Evolutionary conservation across 2,113 vertebrate species (phyloP).

Genomic region (Indri indri): DNA sequence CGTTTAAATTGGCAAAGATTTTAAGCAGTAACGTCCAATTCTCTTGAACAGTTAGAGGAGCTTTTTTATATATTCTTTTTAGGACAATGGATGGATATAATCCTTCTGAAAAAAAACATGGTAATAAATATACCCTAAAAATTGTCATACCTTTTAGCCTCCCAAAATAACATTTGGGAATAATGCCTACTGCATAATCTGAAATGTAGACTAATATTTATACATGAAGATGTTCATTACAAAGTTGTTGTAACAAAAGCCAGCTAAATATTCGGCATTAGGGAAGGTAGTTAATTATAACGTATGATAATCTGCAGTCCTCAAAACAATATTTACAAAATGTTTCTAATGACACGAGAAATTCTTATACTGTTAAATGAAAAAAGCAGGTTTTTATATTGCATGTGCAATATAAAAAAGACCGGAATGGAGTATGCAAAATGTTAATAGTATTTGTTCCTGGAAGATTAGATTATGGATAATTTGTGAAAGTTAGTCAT

Average conservation of each 20-base stretch:
- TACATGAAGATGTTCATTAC: conserved; percentile 33
- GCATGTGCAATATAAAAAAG: not conserved
- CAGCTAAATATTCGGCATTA: not conserved
- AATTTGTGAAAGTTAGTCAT: not conserved
- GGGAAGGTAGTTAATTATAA: not conserved
- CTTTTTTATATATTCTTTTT: not conserved
- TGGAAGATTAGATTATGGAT: not conserved
- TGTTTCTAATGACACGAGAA: not conserved
- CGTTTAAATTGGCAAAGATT: conserved; percentile 41
- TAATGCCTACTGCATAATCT: conserved; percentile 31
- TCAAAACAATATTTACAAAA: conserved; percentile 46
- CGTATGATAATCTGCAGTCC: not conserved
- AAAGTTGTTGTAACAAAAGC: conserved; percentile 35
- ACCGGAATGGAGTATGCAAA: not conserved
- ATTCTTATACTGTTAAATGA: not conserved
- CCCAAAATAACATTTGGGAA: conserved; percentile 1
- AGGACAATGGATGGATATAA: not conserved
- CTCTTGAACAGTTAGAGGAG: not conserved
- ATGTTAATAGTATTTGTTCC: not conserved
- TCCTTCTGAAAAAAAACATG: not conserved
- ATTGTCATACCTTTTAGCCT: not conserved
- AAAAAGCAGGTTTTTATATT: conserved; percentile 29
- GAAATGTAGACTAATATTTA: conserved; percentile 33
- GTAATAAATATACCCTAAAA: not conserved
- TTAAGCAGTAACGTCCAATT: not conserved